Evolutionary conservation across 1,140 invertebrate genomes (phyloP).

Genomic region (Branchinecta lindahli): DNA sequence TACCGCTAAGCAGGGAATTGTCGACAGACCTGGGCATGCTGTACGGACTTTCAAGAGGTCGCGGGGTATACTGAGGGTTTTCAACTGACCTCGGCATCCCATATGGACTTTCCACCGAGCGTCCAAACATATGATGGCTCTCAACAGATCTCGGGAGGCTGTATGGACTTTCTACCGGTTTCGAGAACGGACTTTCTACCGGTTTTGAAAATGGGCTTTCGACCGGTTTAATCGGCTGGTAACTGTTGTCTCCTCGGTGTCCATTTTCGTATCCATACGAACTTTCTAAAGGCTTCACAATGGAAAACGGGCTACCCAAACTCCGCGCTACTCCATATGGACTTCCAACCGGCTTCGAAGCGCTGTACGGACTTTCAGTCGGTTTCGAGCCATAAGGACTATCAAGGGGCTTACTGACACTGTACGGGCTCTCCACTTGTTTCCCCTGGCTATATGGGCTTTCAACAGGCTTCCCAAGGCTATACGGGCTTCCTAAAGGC

Average conservation of each 20-base stretch:
- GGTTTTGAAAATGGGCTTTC: conserved; percentile 9
- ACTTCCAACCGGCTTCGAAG: not conserved
- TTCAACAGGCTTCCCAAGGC: not conserved
- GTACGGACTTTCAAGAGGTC: not conserved
- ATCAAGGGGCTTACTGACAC: not conserved
- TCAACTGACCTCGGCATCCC: not conserved
- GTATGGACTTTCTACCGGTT: not conserved
- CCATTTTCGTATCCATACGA: not conserved
- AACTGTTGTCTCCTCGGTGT: not conserved
- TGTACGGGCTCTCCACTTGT: not conserved
- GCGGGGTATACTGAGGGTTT: not conserved
- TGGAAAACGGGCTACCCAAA: not conserved
- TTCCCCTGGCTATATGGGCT: not conserved
- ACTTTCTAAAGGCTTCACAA: not conserved
- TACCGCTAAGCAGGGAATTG: not conserved
- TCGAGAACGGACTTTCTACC: not conserved
- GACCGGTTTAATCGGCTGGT: not conserved
- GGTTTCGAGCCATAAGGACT: not conserved
- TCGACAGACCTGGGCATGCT: not conserved
- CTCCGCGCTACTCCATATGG: not conserved
- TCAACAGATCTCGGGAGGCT: not conserved
- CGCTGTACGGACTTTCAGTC: not conserved
- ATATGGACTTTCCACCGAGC: not conserved
- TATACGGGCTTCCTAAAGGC: not conserved
- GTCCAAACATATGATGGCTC: not conserved